Evolutionary conservation across 2,113 vertebrate genomes (phyloP), one percentile per base, ranked within the genome.

Genomic region (Dasypus novemcinctus): DNA sequence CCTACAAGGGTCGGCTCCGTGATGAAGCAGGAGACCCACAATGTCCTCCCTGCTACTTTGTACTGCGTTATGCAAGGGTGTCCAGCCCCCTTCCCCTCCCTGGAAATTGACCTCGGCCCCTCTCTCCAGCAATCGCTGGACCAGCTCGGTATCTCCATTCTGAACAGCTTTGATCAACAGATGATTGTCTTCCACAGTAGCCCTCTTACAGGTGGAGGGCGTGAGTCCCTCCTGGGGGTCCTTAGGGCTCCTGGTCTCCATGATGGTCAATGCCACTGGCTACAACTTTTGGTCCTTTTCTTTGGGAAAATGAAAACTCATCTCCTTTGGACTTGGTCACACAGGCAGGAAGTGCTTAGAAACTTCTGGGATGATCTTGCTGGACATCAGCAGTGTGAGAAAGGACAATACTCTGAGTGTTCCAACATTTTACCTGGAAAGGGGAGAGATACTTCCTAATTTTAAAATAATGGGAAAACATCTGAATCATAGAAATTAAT

Each of bases 61-160:
- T 1, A 97, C 98, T 0, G 98, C 98, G 0, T 74, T 97, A 21
- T 97, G 98, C 92, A 98, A 71, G 1, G 98, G 96, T 2, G 98
- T 97, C 98, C 98, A 98, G 74, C 98, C 98, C 14, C 23, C 0
- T 0, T 23, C 0, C 0, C 7, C 38, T 0, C 21, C 95, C 75
- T 96, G 95, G 94, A 97, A 96, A 63, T 99, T 98, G 69, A 98
- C 96, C 0, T 98, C 90, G 1, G 94, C 97, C 31, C 98, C 98
- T 33, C 25, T 20, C 41, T 97, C 66, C 94, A 98, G 95, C 84
- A 98, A 68, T n/a, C 97, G 41, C 81, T 46, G 57, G 59, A 98
- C 94, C 0, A 1, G 1, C 15, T 38, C 0, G 1, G 7, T 31
- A 1, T 96, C 1, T 1, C 0, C 1, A 0, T 57, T 0, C n/a